Evolutionary conservation across 2,888 invertebrate genomes (phyloP).

Genomic region (Andrena flavipes): DNA sequence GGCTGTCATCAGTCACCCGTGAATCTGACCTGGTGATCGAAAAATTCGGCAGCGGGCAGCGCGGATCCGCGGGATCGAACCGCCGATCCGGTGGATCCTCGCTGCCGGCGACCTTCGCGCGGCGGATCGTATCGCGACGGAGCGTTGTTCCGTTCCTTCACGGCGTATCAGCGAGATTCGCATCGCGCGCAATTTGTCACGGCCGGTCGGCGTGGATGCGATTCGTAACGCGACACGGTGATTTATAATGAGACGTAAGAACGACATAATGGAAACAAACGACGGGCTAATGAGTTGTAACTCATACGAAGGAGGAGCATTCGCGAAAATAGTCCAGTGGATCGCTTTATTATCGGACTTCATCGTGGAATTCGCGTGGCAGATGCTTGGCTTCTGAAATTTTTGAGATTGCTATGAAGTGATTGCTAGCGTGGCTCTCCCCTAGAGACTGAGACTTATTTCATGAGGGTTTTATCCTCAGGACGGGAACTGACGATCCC

Average conservation of each 20-base stretch:
- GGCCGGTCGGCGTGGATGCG: constrained; percentile 34
- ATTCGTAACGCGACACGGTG: constrained; percentile 48
- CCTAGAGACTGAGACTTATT: no score
- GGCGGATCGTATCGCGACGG: constrained; percentile 35
- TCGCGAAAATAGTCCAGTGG: background rate
- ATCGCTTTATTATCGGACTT: background rate
- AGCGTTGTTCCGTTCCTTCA: constrained; percentile 35
- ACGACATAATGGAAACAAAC: constrained; percentile 58
- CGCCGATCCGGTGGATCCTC: constrained; percentile 24
- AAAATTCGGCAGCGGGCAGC: constrained; percentile 55
- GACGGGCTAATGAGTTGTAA: constrained; percentile 55
- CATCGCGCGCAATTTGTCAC: constrained; percentile 67
- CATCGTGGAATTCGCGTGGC: background rate
- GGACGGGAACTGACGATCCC: no score
- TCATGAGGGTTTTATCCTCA: no score
- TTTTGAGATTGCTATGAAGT: background rate
- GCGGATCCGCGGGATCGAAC: constrained; percentile 46
- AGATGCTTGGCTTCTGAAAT: background rate
- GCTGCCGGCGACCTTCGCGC: constrained; percentile 15
- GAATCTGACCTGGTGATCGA: constrained; percentile 61
- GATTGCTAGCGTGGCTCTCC: no score
- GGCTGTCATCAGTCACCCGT: constrained; percentile 60
- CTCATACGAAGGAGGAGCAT: constrained; percentile 3
- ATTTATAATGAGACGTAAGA: constrained; percentile 48
- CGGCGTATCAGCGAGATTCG: constrained; percentile 52